Evolutionary conservation across 2,113 vertebrate genomes (phyloP), one percentile per base, ranked within the genome.

Genomic region (Turdus rufiventris): DNA sequence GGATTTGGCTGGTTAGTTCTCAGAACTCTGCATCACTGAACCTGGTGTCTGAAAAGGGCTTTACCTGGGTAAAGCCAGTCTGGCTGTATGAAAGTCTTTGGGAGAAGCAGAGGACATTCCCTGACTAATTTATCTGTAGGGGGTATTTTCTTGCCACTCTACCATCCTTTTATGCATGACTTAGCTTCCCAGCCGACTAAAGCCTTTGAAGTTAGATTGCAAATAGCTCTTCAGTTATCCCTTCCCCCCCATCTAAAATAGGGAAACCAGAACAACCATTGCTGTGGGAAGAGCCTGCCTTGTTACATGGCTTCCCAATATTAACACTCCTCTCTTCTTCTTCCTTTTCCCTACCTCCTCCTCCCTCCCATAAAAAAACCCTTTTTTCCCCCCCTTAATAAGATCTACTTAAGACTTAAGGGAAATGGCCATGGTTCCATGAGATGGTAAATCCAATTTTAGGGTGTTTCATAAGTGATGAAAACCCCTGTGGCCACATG

Each of bases 151-250:
- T 96, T 95, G 91, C 91, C 75, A 80, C 94, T 94, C 71, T 85
- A 25, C 93, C 94, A 94, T 97, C 95, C 95, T 93, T 95, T 97
- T 96, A 96, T 96, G 95, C 95, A 90, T 96, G 95, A 96, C 95
- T 97, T 97, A 80, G 93, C 85, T 95, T 94, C 94, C 93, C 93
- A 95, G 94, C 67, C 72, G 1, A 91, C 82, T 84, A 26, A 90
- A 94, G 85, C 92, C 96, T 97, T 97, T 96, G 94, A 97, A 96
- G 94, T 96, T 60, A 71, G 72, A 86, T 93, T 94, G 93, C 93
- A 86, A 96, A 94, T 90, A 93, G 93, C 89, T 94, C 88, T 75
- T 94, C 72, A 82, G 71, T 82, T 62, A 0, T 85, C 87, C 91
- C 91, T 85, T 65, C 94, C 89, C 89, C 50, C 91, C 86, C 47